These are phyloP conservation scores for Campoletis raptor DNA, from an alignment of 2,888 invertebrate species.

Conservation along the genomic window DNA sequence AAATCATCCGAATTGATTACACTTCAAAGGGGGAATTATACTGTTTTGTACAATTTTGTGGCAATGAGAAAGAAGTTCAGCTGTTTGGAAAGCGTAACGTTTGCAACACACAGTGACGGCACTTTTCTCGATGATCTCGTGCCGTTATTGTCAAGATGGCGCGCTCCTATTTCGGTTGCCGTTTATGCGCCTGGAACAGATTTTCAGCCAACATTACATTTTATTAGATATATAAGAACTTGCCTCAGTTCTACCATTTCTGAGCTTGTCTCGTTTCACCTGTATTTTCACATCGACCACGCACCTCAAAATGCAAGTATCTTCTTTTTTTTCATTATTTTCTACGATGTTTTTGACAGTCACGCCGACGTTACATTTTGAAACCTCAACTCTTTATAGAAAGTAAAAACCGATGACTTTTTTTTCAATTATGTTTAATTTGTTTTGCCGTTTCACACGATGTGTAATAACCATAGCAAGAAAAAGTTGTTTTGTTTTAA, in stretches of 20 bases:
- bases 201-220: conserved; percentile 91
- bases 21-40: conserved; percentile 89
- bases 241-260: conserved; percentile 91
- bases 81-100: conserved; percentile 95
- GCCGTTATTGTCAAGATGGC: conserved; percentile 94
- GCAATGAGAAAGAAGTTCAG: conserved; percentile 88
- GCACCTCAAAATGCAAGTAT: conserved; percentile 89
- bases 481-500: background rate
- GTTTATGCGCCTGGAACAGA: conserved; percentile 95
- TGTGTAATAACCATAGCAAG: background rate
- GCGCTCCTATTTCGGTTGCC: conserved; percentile 94
- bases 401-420: no score
- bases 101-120: conserved; percentile 96
- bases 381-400: no score
- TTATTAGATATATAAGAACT: conserved; percentile 92
- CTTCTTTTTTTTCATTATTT: background rate
- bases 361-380: no score
- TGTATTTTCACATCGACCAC: conserved; percentile 95
- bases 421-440: no score
- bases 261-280: conserved; percentile 94
- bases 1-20: conserved; percentile 87
- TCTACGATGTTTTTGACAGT: no score
- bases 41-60: conserved; percentile 95
- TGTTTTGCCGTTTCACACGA: no score
- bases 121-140: conserved; percentile 96